Base-by-base conservation (phyloP, 2,888 invertebrate genomes). In the Rapana venosa region DNA sequence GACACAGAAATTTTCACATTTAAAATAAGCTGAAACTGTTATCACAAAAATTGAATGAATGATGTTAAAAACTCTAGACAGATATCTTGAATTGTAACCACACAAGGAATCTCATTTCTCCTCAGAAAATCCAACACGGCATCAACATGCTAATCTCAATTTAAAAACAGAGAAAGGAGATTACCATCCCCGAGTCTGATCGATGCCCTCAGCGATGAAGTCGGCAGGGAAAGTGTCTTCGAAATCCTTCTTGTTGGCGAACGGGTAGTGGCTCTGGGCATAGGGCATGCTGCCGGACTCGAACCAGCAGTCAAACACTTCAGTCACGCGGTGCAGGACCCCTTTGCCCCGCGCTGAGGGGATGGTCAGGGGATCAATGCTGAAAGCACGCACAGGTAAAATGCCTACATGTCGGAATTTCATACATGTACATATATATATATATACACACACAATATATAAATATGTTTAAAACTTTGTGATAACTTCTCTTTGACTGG, bases 301-400 rank as follows among this genome's bases (percentile, higher is more conserved):
- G 96, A 99, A 99, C 99, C 99, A 99, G 96, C 99, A 99, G 96
- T 99, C 99, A 96, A 99, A 99, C 0, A 99, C 99, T 96, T 99
- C 99, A 0, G 97, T 95, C 8, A 99, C 97, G 89, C 99, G 97
- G 92, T 97, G 97, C 61, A 99, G 96, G 22, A 98, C 98, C 6
- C 98, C 98, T 90, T 97, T 97, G 13, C 98, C 99, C 70, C 97
- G 97, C 89, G 97, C 97, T 0, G 99, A 99, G 0, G 99, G 99
- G 94, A 99, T 99, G 94, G 98, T 98, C 91, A 99, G 97, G 94
- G 98, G 97, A 96, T 99, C 99, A 93, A 99, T 98, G 94, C 97
- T 97, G 94, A 70, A 83, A 83, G 47, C 8, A 13, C 30, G n/a
- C n/a, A 35, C 15, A 74, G 95, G 92, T 47, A 22, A 74, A 74